These are phyloP conservation scores for Exaiptasia diaphana DNA, from an alignment of 64 coral and sea anemone genomes.

Conservation along the genomic window DNA sequence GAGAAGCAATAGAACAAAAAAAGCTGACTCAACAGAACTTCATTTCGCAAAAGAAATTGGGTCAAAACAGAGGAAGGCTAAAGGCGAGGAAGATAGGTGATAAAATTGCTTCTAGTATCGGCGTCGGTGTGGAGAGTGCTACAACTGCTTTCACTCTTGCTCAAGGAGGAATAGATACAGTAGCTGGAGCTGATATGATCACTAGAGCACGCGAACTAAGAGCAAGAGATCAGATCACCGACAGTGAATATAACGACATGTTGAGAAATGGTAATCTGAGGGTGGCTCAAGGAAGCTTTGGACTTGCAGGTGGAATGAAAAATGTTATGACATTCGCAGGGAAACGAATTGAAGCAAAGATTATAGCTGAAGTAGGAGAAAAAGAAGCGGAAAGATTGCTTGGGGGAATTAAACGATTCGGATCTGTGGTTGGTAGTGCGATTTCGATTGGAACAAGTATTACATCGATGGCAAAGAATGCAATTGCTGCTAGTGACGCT, in stretches of 20 bases:
- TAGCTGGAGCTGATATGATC: neutral
- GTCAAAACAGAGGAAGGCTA: neutral
- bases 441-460: neutral
- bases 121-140: neutral
- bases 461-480: neutral
- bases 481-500: conserved; percentile 1
- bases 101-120: neutral
- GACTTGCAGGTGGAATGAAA: neutral
- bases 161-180: neutral
- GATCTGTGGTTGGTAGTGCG: neutral
- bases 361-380: neutral
- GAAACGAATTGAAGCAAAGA: neutral
- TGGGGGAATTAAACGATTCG: neutral
- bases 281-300: conserved; percentile 10
- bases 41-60: neutral
- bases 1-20: neutral
- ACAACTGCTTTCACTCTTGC: neutral
- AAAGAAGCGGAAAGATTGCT: neutral
- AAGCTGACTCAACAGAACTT: neutral
- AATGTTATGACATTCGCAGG: neutral
- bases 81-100: neutral
- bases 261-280: conserved; percentile 1
- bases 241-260: neutral
- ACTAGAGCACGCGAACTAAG: neutral
- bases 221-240: neutral